These are phyloP conservation scores for Teinopalpus imperialis DNA, from an alignment of 2,888 invertebrate genomes.

Conservation along the genomic window DNA sequence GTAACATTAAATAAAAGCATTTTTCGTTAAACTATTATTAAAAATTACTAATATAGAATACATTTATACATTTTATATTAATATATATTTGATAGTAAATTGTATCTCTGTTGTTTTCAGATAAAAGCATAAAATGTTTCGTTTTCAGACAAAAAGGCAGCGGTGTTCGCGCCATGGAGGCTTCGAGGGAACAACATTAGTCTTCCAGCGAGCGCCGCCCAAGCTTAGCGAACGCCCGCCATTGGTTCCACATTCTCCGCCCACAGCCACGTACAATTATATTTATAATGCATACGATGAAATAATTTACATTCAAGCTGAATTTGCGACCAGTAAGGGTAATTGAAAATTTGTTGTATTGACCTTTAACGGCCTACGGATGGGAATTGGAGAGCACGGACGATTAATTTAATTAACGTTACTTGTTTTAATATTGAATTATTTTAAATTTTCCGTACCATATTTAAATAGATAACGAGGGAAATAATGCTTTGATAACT, in stretches of 20 bases:
- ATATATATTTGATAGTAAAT: too few species aligned
- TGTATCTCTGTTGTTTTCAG: too few species aligned
- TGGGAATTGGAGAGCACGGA: constrained; percentile 32
- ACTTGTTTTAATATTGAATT: constrained; percentile 8
- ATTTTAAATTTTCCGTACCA: not conserved
- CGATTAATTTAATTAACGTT: constrained; percentile 53
- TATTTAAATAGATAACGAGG: constrained; percentile 2
- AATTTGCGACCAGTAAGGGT: constrained; percentile 78
- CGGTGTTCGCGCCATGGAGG: constrained; percentile 61
- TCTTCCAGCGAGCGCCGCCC: constrained; percentile 71
- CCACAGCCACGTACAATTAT: constrained; percentile 77
- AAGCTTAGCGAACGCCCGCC: constrained; percentile 46
- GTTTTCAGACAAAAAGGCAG: constrained; percentile 26
- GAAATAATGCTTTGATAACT: not conserved
- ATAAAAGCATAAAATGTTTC: too few species aligned
- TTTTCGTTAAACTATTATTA: too few species aligned
- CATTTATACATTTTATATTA: too few species aligned
- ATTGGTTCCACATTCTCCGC: constrained; percentile 66
- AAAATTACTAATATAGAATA: too few species aligned
- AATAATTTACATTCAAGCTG: constrained; percentile 81
- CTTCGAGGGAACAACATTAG: constrained; percentile 75
- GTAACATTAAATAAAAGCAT: too few species aligned
- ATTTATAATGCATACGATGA: constrained; percentile 79
- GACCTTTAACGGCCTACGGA: constrained; percentile 63
- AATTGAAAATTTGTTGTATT: constrained; percentile 82